phyloP scores from a whole-genome alignment of 2,888 invertebrate species.

The Diogma glabrata region DNA sequence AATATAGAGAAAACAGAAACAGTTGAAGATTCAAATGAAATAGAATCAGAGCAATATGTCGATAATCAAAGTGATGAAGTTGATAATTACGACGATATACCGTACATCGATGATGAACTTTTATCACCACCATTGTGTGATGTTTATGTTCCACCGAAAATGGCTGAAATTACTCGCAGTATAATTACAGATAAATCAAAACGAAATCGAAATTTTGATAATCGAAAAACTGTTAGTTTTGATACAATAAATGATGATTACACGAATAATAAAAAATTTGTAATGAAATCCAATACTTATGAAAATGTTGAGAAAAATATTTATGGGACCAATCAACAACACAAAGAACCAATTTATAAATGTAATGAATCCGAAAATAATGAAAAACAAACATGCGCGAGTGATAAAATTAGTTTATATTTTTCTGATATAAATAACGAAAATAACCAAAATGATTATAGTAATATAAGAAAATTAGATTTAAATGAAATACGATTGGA shows the following conservation, averaged over 20 bases:
- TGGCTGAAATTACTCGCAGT: slow-evolving; percentile 13
- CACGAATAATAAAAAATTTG: neutral
- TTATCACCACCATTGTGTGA: slow-evolving; percentile 28
- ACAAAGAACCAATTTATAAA: neutral
- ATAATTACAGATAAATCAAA: slow-evolving; percentile 22
- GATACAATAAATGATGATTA: slow-evolving; percentile 25
- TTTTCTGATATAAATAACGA: slow-evolving; percentile 5
- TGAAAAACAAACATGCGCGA: neutral
- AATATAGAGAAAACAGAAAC: neutral
- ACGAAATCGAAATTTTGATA: slow-evolving; percentile 22
- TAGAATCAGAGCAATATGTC: neutral
- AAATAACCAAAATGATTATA: slow-evolving; percentile 1
- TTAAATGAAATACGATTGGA: slow-evolving; percentile 22
- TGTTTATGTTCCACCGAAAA: slow-evolving; percentile 21
- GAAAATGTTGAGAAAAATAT: too few relatives aligned
- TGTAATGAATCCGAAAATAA: too few relatives aligned
- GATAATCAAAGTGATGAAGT: slow-evolving; percentile 16
- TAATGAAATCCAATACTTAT: slow-evolving; percentile 16
- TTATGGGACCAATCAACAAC: too few relatives aligned
- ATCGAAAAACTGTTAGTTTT: slow-evolving; percentile 36
- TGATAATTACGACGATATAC: slow-evolving; percentile 31
- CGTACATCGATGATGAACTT: slow-evolving; percentile 37
- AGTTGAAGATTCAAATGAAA: neutral
- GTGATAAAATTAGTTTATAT: slow-evolving; percentile 5
- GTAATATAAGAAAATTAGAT: slow-evolving; percentile 12